Base-by-base conservation (phyloP, 92 coral and sea anemone genomes). In the Parazoanthus swiftii region DNA sequence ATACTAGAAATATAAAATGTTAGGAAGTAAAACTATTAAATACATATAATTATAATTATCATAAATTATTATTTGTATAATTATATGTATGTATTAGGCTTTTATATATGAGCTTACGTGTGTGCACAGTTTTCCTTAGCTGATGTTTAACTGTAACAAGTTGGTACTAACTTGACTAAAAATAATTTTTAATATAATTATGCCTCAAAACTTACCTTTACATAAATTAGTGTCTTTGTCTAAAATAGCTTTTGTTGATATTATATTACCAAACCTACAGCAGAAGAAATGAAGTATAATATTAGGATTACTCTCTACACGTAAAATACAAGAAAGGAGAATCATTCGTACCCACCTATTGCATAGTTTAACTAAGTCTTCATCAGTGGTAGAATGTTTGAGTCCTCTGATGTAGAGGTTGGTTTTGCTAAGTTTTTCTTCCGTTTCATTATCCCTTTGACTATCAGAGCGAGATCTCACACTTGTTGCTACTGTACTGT, bases 141-240 rank as follows among this genome's bases (percentile, higher is more conserved):
- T 54, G 18, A 18, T 54, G 20, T 54, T 10, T 54, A 1, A 48
- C 3, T 54, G 9, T 54, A 20, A 54, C 18, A 3, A 54, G 2
- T 54, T 54, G 59, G 59, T 15, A 54, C 59, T 54, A 54, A 15
- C 11, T 54, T 54, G 18, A 20, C 59, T 54, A 54, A 11, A 51
- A 13, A 54, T 54, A 13, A 54, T 15, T 13, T 1, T 39, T 44
- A 42, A 38, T 39, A 85, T 29, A 29, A 29, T 29, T 50, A 14
- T 46, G 1, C 25, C 73, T 14, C 68, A 58, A 8, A 5, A 6
- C 95, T 78, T 77, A 95, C 96, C 98, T 95, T 95, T 97, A 89
- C 99, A 97, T 95, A 94, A 93, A 92, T 97, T 97, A 82, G 99
- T 95, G 89, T 97, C 96, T 91, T 97, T 97, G 86, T 97, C 98